A percentile compares a stretch with the other conserved stretches of the same genome.
phyloP scores from a whole-genome alignment of 1,140 invertebrate genomes.

The Drosophila saltans region DNA sequence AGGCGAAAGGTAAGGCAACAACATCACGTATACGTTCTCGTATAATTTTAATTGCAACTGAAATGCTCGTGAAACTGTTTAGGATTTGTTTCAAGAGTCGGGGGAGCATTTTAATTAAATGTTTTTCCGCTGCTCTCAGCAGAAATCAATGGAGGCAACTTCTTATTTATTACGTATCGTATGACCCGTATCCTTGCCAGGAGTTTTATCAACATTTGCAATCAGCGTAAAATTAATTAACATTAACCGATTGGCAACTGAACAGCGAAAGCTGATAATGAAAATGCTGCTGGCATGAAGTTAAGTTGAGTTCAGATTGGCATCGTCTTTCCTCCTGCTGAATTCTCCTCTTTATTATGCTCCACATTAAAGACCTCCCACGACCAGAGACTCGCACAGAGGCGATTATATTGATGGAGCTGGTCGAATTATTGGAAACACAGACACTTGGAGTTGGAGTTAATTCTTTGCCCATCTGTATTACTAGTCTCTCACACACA shows the following conservation, averaged over 20 bases:
- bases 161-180: constrained; percentile 54
- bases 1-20: constrained; percentile 36
- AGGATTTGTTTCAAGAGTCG: constrained; percentile 21
- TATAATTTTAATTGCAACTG: constrained; percentile 55
- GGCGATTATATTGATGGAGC: background rate
- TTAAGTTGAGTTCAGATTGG: background rate
- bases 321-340: background rate
- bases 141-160: constrained; percentile 54
- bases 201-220: constrained; percentile 26
- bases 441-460: background rate
- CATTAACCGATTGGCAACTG: constrained; percentile 57
- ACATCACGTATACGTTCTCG: constrained; percentile 45
- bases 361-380: background rate
- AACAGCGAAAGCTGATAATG: constrained; percentile 11
- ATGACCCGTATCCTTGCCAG: constrained; percentile 39
- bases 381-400: too few relatives aligned
- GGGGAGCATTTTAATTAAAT: constrained; percentile 54
- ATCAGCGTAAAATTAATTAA: constrained; percentile 54
- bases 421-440: background rate
- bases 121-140: constrained; percentile 57
- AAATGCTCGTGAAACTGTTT: constrained; percentile 50
- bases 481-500: background rate
- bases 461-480: background rate
- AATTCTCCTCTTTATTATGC: background rate
- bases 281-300: constrained; percentile 3